Percentiles rank a stretch among this genome's conserved stretches.
These are phyloP conservation scores for Caerostris darwini DNA, from an alignment of 1,140 invertebrate genomes.

Conservation along the genomic window DNA sequence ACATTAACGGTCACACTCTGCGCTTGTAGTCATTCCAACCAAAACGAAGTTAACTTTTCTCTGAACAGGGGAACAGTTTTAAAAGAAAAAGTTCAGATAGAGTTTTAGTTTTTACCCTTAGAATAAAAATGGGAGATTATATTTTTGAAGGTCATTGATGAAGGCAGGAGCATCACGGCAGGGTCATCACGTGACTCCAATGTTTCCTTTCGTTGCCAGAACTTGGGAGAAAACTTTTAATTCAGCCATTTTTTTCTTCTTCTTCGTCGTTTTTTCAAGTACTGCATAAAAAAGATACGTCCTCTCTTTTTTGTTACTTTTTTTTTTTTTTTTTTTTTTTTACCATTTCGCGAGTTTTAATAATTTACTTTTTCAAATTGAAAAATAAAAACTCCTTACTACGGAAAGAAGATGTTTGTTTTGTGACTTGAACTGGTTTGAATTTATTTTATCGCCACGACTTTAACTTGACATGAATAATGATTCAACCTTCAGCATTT, in stretches of 20 bases:
- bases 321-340: not conserved
- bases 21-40: no score
- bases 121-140: not conserved
- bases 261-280: no score
- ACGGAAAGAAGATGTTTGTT: not conserved
- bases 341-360: not conserved
- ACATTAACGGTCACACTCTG: no score
- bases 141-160: not conserved
- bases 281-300: not conserved
- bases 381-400: not conserved
- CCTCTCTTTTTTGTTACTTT: no score
- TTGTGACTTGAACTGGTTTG: not conserved
- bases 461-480: slow-evolving; percentile 20
- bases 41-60: no score
- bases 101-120: not conserved
- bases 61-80: not conserved
- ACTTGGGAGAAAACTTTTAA: no score
- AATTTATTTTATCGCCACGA: not conserved
- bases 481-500: not conserved
- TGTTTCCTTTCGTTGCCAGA: not conserved
- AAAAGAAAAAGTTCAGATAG: not conserved
- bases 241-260: no score
- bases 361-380: not conserved
- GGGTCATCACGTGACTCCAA: not conserved
- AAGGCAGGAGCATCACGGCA: no score